Conservation (phyloP, 2,113 vertebrate species). For the Salvelinus namaycush region DNA sequence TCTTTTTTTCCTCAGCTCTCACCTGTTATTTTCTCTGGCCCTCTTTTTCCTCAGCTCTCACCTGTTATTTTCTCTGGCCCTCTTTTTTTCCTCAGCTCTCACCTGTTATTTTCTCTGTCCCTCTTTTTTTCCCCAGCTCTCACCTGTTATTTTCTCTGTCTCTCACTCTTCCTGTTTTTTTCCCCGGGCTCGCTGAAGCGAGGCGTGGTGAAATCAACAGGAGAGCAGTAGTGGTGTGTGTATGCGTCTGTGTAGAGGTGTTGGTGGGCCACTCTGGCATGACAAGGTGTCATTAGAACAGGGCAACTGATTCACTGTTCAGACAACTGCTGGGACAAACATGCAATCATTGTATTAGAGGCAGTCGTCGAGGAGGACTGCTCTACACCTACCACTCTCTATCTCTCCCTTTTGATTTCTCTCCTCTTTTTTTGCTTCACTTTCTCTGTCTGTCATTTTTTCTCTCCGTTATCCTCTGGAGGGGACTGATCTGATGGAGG, state of each 20-base stretch:
- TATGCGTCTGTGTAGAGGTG: slow-evolving; percentile 37
- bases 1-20: slow-evolving; percentile 26
- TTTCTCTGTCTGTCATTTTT: slow-evolving; percentile 9
- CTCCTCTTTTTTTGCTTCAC: slow-evolving; percentile 3
- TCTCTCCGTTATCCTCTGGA: background rate
- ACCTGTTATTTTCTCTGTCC: slow-evolving; percentile 49
- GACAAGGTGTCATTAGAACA: slow-evolving; percentile 96
- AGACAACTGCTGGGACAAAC: slow-evolving; percentile 92
- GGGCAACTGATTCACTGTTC: slow-evolving; percentile 88
- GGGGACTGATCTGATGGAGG: background rate
- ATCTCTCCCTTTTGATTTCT: slow-evolving; percentile 2
- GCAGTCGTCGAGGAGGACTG: slow-evolving; percentile 74
- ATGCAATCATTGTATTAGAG: slow-evolving; percentile 98
- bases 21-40: slow-evolving; percentile 49
- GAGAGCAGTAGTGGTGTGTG: slow-evolving; percentile 73
- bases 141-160: slow-evolving; percentile 48
- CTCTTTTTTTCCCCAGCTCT: slow-evolving; percentile 29
- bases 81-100: slow-evolving; percentile 29
- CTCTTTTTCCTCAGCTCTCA: slow-evolving; percentile 22
- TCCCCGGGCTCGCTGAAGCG: slow-evolving; percentile 59
- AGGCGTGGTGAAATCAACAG: slow-evolving; percentile 84
- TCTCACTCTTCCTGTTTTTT: slow-evolving; percentile 55
- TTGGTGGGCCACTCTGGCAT: slow-evolving; percentile 72
- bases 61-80: slow-evolving; percentile 48
- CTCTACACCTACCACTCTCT: background rate